A percentile compares a stretch with the other conserved stretches of the same genome.
phyloP scores from a whole-genome alignment of 1,140 invertebrate genomes.

The Hycleus phaleratus region DNA sequence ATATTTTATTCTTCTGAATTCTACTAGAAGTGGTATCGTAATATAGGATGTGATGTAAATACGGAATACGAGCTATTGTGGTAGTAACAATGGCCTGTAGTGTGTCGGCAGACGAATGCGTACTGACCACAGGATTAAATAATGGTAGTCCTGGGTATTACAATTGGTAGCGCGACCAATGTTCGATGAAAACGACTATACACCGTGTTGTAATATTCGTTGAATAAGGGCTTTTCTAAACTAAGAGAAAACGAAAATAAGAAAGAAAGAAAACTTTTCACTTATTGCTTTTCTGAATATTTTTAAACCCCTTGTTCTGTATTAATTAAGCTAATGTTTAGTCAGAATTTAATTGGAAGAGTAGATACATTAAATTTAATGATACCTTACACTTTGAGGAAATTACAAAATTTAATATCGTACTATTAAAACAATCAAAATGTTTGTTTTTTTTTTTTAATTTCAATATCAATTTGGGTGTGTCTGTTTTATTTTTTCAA shows the following conservation, averaged over 20 bases:
- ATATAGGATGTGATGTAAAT: background rate
- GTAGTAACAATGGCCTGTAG: conserved; percentile 13
- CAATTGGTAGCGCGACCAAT: conserved; percentile 5
- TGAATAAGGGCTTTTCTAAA: conserved; percentile 1
- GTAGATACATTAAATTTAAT: too few relatives aligned
- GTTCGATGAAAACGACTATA: conserved; percentile 12
- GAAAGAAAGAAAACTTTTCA: too few relatives aligned
- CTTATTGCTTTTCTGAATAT: too few relatives aligned
- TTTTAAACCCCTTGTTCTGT: background rate
- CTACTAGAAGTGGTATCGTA: too few relatives aligned
- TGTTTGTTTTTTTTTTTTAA: too few relatives aligned
- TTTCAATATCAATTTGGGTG: too few relatives aligned
- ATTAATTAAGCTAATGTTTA: conserved; percentile 4
- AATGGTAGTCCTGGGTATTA: conserved; percentile 16
- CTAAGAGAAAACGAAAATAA: background rate
- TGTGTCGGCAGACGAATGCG: background rate
- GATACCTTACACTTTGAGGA: too few relatives aligned
- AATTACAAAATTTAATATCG: too few relatives aligned
- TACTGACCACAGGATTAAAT: conserved; percentile 17
- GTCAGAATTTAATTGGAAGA: too few relatives aligned
- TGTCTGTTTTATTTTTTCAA: too few relatives aligned
- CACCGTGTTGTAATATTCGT: background rate
- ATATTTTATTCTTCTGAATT: too few relatives aligned
- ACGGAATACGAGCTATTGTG: conserved; percentile 2
- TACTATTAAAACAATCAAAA: too few relatives aligned